phyloP scores from a whole-genome alignment of 2,888 invertebrate species.

The Hirtodrosophila alboralis region DNA sequence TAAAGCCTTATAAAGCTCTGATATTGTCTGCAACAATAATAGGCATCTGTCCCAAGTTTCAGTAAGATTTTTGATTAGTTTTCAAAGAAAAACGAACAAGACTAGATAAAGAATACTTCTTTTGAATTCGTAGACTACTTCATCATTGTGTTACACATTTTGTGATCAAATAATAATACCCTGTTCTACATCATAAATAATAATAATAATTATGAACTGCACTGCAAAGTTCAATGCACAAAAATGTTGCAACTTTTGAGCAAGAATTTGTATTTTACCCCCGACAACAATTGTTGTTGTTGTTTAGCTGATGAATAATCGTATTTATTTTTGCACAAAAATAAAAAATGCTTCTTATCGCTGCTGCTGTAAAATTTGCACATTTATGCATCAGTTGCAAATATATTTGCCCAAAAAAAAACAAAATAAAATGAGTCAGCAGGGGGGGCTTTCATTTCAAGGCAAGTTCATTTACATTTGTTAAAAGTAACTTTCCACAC shows the following conservation, averaged over 20 bases:
- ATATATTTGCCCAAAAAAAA: constrained; percentile 50
- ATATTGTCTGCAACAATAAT: no score
- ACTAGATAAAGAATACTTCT: no score
- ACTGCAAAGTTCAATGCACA: constrained; percentile 42
- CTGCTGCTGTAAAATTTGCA: constrained; percentile 66
- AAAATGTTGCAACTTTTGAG: constrained; percentile 41
- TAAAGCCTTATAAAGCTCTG: no score
- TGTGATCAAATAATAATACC: constrained; percentile 22
- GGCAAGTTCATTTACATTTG: constrained; percentile 52
- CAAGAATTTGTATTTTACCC: constrained; percentile 21
- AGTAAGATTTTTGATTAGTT: no score
- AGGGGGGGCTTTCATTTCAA: constrained; percentile 30
- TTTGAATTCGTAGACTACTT: no score
- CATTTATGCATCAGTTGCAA: constrained; percentile 79
- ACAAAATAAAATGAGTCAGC: constrained; percentile 57
- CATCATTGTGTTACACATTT: no score
- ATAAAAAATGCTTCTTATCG: constrained; percentile 46
- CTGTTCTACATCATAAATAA: constrained; percentile 11
- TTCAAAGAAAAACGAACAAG: no score
- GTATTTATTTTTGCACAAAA: constrained; percentile 44
- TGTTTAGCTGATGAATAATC: constrained; percentile 44
- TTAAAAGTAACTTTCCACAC: constrained; percentile 51
- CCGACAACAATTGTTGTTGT: constrained; percentile 17
- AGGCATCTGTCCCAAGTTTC: no score
- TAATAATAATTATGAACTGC: constrained; percentile 42